Evolutionary conservation across 2,113 vertebrate genomes (phyloP).

Genomic region (Camelus bactrianus): DNA sequence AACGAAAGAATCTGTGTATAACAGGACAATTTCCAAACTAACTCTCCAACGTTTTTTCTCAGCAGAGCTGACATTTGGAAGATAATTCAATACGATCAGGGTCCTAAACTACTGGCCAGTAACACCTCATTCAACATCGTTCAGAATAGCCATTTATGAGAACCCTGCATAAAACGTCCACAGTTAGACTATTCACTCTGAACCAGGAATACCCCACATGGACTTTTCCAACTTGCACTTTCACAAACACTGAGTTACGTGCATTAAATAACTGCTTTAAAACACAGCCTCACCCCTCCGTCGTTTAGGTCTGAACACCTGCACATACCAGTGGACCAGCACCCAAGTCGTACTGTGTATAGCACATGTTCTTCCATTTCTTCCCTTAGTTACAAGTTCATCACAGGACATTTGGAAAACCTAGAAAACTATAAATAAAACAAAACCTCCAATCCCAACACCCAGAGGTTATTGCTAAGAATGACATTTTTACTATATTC

Average conservation of each 20-base stretch:
- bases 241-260: background rate
- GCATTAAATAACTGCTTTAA: background rate
- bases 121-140: background rate
- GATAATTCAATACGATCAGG: background rate
- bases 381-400: background rate
- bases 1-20: background rate
- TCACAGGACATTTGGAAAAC: constrained; percentile 33
- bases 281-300: background rate
- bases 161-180: background rate
- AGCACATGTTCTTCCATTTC: background rate
- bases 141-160: background rate
- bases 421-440: background rate
- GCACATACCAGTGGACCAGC: background rate
- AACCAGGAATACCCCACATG: background rate
- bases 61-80: background rate
- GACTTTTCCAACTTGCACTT: background rate
- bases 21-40: background rate
- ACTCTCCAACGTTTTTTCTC: no score
- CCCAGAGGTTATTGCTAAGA: background rate
- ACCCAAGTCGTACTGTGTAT: background rate
- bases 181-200: background rate
- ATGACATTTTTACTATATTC: background rate
- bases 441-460: background rate
- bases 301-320: background rate
- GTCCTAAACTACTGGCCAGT: background rate